Conservation (phyloP, 2,113 vertebrate species). For the Zeus faber region DNA sequence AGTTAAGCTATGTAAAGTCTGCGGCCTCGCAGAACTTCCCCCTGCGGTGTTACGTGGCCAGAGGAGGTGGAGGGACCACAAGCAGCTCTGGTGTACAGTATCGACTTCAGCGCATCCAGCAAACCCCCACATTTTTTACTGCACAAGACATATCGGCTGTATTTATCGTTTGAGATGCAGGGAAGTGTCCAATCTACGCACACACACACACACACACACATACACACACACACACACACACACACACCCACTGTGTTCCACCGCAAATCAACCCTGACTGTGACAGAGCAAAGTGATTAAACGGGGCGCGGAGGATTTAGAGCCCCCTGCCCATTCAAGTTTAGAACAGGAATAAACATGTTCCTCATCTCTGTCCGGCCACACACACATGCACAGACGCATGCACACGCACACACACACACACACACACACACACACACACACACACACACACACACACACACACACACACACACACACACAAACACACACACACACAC, state of each 20-base stretch:
- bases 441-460: too few species aligned
- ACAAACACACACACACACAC: too few species aligned
- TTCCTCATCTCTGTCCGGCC: constrained; percentile 9
- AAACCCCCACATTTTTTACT: neutral
- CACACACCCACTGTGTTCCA: neutral
- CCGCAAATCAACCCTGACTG: neutral
- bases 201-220: neutral
- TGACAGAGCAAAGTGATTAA: neutral
- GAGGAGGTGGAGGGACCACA: constrained; percentile 12
- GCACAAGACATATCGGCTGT: neutral
- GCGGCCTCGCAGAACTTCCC: too few species aligned
- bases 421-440: neutral
- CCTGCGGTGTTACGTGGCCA: too few species aligned
- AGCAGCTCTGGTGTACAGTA: neutral
- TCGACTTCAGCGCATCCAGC: too few species aligned
- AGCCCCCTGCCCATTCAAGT: constrained; percentile 12
- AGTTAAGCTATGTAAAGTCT: constrained; percentile 17
- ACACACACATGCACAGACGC: constrained; percentile 4
- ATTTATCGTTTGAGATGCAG: constrained; percentile 4
- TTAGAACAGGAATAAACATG: constrained; percentile 8
- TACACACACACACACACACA: neutral
- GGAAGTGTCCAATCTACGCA: neutral
- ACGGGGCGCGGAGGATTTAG: neutral
- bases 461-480: too few species aligned
- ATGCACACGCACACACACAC: neutral